Evolutionary conservation across 2,113 vertebrate species (phyloP).

Genomic region (Tapirus terrestris): DNA sequence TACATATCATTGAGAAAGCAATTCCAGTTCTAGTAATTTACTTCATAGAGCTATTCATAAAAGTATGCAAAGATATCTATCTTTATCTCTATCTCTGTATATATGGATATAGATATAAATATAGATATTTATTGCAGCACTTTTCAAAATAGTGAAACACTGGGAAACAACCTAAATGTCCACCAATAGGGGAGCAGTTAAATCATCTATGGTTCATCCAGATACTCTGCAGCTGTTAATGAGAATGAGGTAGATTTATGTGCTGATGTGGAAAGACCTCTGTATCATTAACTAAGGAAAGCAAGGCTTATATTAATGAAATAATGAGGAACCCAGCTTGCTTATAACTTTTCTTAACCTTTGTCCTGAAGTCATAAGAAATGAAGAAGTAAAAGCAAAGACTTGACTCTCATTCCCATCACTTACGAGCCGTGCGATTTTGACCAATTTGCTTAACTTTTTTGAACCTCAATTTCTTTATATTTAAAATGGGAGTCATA

Average conservation of each 20-base stretch:
- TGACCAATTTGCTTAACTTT: neutral
- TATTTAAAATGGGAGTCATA: neutral
- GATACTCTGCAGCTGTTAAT: neutral
- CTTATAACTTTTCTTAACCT: neutral
- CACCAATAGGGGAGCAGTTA: neutral
- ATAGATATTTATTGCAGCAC: neutral
- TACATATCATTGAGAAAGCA: neutral
- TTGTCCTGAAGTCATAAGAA: neutral
- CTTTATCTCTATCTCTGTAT: neutral
- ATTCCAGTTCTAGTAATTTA: neutral
- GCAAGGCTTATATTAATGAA: neutral
- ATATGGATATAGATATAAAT: neutral
- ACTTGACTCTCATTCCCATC: neutral
- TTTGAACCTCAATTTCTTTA: neutral
- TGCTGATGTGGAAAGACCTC: neutral
- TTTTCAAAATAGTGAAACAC: neutral
- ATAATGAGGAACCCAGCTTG: neutral
- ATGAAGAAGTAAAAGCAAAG: neutral
- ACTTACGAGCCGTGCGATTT: neutral
- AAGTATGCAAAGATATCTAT: neutral
- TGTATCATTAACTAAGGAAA: neutral
- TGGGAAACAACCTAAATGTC: neutral
- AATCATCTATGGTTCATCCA: neutral
- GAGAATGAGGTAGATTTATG: neutral
- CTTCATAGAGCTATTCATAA: conserved; percentile 8